phyloP scores from a whole-genome alignment of 2,888 invertebrate species.

The Villa cingulata region DNA sequence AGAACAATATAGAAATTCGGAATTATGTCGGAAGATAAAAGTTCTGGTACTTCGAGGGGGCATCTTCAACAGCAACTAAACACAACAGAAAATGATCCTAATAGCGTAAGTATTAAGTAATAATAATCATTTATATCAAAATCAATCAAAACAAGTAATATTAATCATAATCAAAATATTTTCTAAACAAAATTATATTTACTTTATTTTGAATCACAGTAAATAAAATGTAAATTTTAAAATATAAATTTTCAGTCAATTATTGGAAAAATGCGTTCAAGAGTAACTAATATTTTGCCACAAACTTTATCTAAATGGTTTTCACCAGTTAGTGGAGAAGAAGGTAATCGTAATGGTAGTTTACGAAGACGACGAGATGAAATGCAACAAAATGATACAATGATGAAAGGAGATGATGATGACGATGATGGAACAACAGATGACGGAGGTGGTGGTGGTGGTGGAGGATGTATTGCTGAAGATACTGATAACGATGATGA shows the following conservation, averaged over 20 bases:
- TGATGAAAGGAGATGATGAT: neutral
- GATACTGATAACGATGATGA: neutral
- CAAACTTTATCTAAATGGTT: slow-evolving; percentile 32
- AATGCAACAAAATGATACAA: slow-evolving; percentile 17
- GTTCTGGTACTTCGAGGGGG: slow-evolving; percentile 10
- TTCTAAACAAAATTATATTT: too few relatives aligned
- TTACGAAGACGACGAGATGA: slow-evolving; percentile 23
- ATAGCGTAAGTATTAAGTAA: slow-evolving; percentile 13
- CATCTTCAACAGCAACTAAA: neutral
- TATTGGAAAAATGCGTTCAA: slow-evolving; percentile 31
- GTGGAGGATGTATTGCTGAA: slow-evolving; percentile 4
- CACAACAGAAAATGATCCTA: slow-evolving; percentile 9
- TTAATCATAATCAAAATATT: too few relatives aligned
- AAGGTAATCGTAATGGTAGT: slow-evolving; percentile 16
- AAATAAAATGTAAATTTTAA: too few relatives aligned
- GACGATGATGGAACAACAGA: slow-evolving; percentile 4
- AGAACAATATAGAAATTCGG: neutral
- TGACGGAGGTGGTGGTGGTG: slow-evolving; percentile 9
- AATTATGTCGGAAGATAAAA: slow-evolving; percentile 15
- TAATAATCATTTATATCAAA: too few relatives aligned
- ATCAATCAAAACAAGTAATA: too few relatives aligned
- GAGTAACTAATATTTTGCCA: slow-evolving; percentile 31
- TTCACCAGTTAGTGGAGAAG: slow-evolving; percentile 20
- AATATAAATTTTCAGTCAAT: slow-evolving; percentile 25
- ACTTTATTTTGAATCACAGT: too few relatives aligned